These are phyloP conservation scores for Proales similis DNA, from an alignment of 1,140 invertebrate species.

Conservation along the genomic window DNA sequence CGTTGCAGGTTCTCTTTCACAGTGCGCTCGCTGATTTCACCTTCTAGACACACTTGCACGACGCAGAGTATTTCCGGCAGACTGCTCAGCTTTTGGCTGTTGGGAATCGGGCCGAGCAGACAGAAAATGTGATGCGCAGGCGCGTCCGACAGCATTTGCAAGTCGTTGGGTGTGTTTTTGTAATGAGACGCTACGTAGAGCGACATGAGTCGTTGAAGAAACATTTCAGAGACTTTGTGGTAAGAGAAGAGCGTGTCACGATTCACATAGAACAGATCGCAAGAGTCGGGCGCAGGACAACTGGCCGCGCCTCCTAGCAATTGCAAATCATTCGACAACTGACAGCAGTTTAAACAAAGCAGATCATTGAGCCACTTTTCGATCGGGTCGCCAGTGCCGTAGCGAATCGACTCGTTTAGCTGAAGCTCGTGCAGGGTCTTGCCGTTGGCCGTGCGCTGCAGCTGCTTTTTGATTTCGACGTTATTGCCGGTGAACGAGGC, in stretches of 20 bases:
- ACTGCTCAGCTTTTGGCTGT: constrained; percentile 58
- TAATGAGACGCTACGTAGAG: constrained; percentile 96
- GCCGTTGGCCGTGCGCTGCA: constrained; percentile 48
- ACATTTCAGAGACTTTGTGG: constrained; percentile 86
- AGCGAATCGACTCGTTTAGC: constrained; percentile 89
- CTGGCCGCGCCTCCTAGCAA: constrained; percentile 61
- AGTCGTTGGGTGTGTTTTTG: constrained; percentile 96
- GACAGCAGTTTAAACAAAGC: constrained; percentile 74
- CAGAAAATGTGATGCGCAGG: constrained; percentile 96
- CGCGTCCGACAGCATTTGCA: constrained; percentile 96
- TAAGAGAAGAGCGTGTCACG: constrained; percentile 94
- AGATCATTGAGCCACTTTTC: constrained; percentile 86
- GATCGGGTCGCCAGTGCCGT: constrained; percentile 74
- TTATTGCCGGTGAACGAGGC: constrained; percentile 44
- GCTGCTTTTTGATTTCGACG: constrained; percentile 42
- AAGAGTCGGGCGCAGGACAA: constrained; percentile 75
- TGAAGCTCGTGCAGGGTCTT: constrained; percentile 41
- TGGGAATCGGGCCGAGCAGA: constrained; percentile 71
- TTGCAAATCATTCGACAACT: neutral
- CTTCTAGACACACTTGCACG: constrained; percentile 88
- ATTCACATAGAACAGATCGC: constrained; percentile 71
- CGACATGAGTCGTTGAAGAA: constrained; percentile 81
- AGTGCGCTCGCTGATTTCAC: constrained; percentile 74
- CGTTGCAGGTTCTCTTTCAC: constrained; percentile 69
- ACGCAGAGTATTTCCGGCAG: constrained; percentile 85